Evolutionary conservation across 2,888 invertebrate genomes (phyloP).

Genomic region (Acleris sparsana): DNA sequence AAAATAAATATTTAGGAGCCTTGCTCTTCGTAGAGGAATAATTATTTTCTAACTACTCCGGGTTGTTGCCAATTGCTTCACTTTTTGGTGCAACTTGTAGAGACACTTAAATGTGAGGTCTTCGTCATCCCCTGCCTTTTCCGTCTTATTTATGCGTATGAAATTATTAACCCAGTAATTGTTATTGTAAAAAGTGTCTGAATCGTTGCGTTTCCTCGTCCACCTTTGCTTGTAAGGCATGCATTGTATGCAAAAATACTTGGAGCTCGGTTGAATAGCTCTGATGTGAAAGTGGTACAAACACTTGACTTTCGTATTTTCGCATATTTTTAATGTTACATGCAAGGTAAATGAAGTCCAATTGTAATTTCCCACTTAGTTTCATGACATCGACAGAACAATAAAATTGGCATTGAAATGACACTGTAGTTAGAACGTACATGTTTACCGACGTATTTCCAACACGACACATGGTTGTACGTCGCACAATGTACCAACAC

Average conservation of each 20-base stretch:
- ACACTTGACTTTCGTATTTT: slow-evolving; percentile 18
- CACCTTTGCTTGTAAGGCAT: slow-evolving; percentile 3
- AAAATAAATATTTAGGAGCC: too few species aligned
- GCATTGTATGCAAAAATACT: slow-evolving; percentile 18
- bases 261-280: slow-evolving; percentile 12
- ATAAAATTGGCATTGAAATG: slow-evolving; percentile 21
- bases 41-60: too few species aligned
- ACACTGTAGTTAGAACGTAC: slow-evolving; percentile 8
- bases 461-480: slow-evolving; percentile 1
- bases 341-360: neutral
- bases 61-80: too few species aligned
- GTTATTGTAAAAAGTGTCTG: neutral
- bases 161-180: too few species aligned
- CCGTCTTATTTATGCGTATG: too few species aligned
- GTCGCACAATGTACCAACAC: neutral
- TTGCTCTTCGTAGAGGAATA: too few species aligned
- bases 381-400: slow-evolving; percentile 20
- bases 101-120: too few species aligned
- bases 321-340: slow-evolving; percentile 2
- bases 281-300: slow-evolving; percentile 19
- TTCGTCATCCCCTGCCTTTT: too few species aligned
- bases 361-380: slow-evolving; percentile 1
- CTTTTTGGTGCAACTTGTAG: too few species aligned
- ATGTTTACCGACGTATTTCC: slow-evolving; percentile 2
- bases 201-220: neutral